Evolutionary conservation across 2,113 vertebrate species (phyloP), one percentile per base, ranked within the genome.

Genomic region (Semnopithecus entellus): DNA sequence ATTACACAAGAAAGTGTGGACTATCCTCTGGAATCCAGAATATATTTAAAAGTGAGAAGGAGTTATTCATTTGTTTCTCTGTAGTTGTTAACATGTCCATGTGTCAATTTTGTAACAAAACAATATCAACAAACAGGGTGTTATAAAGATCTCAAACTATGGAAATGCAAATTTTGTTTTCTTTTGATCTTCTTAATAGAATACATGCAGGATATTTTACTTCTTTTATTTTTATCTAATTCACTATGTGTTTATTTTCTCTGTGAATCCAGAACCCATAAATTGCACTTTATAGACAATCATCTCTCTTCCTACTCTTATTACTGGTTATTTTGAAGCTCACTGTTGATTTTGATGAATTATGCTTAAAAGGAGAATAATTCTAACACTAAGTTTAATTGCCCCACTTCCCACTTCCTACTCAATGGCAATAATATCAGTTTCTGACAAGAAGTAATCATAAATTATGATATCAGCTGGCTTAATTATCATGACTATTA

Each of bases 381-480:
- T 88, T 90, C 38, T n/a, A 91, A 27, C 35, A 70, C 50, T 70
- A 86, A 83, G 23, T 76, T 90, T 94, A 88, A 88, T 92, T 80
- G 40, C 23, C 22, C 32, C 4, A 48, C 48, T 11, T 9, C 25
- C 5, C 12, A 90, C 7, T 92, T 2, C 12, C 30, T 43, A 23
- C 3, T 68, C 68, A 78, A 43, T 90, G 38, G 57, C 61, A 35
- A 81, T 92, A 93, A 81, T 45, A 70, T 14, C 88, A 43, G 88
- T 97, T 93, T 89, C 93, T 97, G 81, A 97, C 57, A 96, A 97
- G 93, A 95, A 98, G 81, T 84, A 97, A 91, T 88, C 55, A 43
- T 91, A 96, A 97, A 73, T 93, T 59, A 90, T 95, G 97, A 89
- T 93, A 96, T 96, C 88, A 96, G 75, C 85, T 38, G 30, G 75